phyloP scores from a whole-genome alignment of 2,113 vertebrate genomes.

The Trematomus loennbergii region DNA sequence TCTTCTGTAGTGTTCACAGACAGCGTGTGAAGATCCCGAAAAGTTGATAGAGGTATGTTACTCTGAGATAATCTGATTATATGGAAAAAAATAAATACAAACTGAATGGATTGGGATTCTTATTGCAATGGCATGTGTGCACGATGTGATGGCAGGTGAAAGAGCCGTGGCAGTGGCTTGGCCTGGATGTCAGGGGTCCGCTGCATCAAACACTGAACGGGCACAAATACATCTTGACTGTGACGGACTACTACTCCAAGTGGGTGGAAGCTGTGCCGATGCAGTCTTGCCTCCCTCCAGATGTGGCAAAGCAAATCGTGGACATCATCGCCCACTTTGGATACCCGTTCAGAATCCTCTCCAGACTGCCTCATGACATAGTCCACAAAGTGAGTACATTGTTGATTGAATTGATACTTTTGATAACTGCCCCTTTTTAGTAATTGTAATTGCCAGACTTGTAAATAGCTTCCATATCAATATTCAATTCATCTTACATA shows the following conservation, averaged over 20 bases:
- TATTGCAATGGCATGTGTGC: neutral
- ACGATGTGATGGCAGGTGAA: slow-evolving; percentile 61
- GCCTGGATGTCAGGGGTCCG: slow-evolving; percentile 77
- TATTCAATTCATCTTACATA: neutral
- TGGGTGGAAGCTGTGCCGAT: slow-evolving; percentile 80
- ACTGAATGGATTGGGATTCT: neutral
- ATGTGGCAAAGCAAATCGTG: slow-evolving; percentile 56
- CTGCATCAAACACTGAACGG: slow-evolving; percentile 66
- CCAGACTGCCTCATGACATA: slow-evolving; percentile 70
- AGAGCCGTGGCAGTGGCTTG: slow-evolving; percentile 79
- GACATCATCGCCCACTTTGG: slow-evolving; percentile 77
- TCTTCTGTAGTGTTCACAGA: slow-evolving; percentile 39
- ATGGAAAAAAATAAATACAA: neutral
- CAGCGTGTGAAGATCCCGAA: slow-evolving; percentile 37
- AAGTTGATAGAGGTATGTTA: slow-evolving; percentile 64
- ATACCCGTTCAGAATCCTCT: slow-evolving; percentile 76
- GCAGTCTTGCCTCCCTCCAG: slow-evolving; percentile 58
- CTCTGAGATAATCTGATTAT: neutral
- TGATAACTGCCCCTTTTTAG: too few species aligned
- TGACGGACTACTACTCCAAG: slow-evolving; percentile 77
- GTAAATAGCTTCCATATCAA: neutral
- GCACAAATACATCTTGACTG: slow-evolving; percentile 72
- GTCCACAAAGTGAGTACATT: slow-evolving; percentile 63
- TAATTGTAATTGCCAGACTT: too few species aligned
- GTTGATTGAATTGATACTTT: neutral